These are phyloP conservation scores for Etheostoma perlongum DNA, from an alignment of 2,797 vertebrate genomes.

Conservation along the genomic window DNA sequence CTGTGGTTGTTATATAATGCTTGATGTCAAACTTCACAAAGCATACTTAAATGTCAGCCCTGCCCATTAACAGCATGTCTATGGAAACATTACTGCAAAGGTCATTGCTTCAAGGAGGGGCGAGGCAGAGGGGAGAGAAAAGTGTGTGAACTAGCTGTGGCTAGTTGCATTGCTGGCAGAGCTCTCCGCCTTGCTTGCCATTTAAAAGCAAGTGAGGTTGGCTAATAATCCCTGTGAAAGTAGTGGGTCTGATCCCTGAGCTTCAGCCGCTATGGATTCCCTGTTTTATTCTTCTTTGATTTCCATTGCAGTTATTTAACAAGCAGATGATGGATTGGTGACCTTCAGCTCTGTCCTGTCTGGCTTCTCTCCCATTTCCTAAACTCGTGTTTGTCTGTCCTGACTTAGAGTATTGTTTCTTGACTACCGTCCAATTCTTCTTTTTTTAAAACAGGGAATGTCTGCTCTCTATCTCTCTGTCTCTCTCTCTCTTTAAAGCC, in stretches of 20 bases:
- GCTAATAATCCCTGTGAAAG: slow-evolving; percentile 81
- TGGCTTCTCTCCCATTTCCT: slow-evolving; percentile 65
- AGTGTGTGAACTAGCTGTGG: slow-evolving; percentile 73
- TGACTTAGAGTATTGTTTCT: slow-evolving; percentile 46
- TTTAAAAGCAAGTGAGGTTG: slow-evolving; percentile 83
- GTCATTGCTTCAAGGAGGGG: slow-evolving; percentile 79
- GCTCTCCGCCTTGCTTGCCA: slow-evolving; percentile 77
- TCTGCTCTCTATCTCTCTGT: background rate
- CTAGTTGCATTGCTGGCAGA: slow-evolving; percentile 67
- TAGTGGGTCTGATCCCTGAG: slow-evolving; percentile 78
- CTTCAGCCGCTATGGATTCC: slow-evolving; percentile 76
- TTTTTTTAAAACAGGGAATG: background rate
- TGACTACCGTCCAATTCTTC: slow-evolving; percentile 2
- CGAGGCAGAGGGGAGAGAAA: slow-evolving; percentile 67
- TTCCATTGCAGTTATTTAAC: slow-evolving; percentile 87
- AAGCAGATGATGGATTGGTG: slow-evolving; percentile 85
- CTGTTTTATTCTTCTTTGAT: slow-evolving; percentile 85
- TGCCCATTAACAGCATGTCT: slow-evolving; percentile 83
- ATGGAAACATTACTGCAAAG: slow-evolving; percentile 85
- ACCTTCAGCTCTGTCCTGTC: slow-evolving; percentile 79
- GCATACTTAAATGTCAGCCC: slow-evolving; percentile 77
- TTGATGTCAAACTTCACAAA: slow-evolving; percentile 72
- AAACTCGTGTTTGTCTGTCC: slow-evolving; percentile 54
- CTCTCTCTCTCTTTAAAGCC: slow-evolving; percentile 5
- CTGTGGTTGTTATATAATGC: slow-evolving; percentile 68